Conservation (phyloP, 2,888 invertebrate species). For the Deroplatys truncata region DNA sequence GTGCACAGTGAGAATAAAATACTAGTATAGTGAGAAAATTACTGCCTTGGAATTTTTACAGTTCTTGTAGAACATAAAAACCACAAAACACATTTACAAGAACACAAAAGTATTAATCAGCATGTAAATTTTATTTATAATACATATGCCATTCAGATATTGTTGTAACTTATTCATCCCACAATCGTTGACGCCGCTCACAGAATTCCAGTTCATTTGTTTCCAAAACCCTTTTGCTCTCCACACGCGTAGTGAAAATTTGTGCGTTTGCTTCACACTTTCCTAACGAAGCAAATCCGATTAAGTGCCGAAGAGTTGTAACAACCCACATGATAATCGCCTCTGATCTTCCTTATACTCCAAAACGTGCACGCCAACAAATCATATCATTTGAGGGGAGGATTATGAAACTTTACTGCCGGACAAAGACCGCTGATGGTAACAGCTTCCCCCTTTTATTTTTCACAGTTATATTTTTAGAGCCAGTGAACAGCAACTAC, state of each 20-base stretch:
- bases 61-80: too few relatives aligned
- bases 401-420: neutral
- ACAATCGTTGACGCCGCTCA: neutral
- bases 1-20: too few relatives aligned
- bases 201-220: neutral
- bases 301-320: neutral
- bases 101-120: too few relatives aligned
- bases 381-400: neutral
- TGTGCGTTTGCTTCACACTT: neutral
- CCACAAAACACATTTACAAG: too few relatives aligned
- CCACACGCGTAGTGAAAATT: neutral
- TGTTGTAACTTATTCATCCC: too few relatives aligned
- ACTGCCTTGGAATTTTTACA: too few relatives aligned
- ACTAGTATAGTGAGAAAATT: too few relatives aligned
- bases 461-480: neutral
- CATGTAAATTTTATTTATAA: too few relatives aligned
- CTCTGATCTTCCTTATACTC: neutral
- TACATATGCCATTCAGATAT: too few relatives aligned
- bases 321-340: neutral
- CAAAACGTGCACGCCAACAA: neutral
- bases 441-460: neutral
- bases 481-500: neutral
- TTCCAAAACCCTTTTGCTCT: neutral
- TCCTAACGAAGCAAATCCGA: neutral
- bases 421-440: neutral